Evolutionary conservation across 2,113 vertebrate species (phyloP).

Genomic region (Myiozetetes cayanensis): DNA sequence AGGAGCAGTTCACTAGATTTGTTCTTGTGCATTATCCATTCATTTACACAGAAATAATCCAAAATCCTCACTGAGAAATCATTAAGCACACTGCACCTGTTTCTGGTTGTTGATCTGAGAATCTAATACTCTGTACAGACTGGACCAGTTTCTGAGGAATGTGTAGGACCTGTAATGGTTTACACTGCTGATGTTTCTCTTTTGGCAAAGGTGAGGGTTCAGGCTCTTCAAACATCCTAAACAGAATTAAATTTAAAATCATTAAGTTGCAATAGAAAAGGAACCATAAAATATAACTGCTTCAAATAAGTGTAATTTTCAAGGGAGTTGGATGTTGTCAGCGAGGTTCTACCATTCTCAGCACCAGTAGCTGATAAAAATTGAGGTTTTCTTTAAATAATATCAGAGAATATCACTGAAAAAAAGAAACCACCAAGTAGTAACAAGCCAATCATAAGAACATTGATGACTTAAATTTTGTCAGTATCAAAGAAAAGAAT

Average conservation of each 20-base stretch:
- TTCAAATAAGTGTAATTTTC: background rate
- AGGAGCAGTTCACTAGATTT: background rate
- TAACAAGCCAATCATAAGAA: background rate
- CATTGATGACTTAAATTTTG: background rate
- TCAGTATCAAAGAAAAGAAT: background rate
- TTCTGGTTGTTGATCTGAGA: constrained; percentile 39
- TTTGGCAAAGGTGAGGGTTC: constrained; percentile 10
- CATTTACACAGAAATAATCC: background rate
- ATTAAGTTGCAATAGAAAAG: background rate
- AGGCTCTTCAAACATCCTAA: constrained; percentile 63
- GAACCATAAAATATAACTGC: background rate
- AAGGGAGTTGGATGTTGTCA: background rate
- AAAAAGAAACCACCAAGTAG: background rate
- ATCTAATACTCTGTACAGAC: constrained; percentile 25
- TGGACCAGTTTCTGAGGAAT: constrained; percentile 55
- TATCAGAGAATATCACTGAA: background rate
- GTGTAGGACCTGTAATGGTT: constrained; percentile 26
- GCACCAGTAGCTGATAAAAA: background rate
- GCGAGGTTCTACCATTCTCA: background rate
- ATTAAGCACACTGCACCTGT: constrained; percentile 60
- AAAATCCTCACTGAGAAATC: background rate
- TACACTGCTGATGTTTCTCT: constrained; percentile 40
- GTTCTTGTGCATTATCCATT: background rate
- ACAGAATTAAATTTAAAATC: background rate
- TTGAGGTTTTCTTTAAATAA: background rate